Base-by-base conservation (phyloP, 2,113 vertebrate genomes). In the Zapornia atra region DNA sequence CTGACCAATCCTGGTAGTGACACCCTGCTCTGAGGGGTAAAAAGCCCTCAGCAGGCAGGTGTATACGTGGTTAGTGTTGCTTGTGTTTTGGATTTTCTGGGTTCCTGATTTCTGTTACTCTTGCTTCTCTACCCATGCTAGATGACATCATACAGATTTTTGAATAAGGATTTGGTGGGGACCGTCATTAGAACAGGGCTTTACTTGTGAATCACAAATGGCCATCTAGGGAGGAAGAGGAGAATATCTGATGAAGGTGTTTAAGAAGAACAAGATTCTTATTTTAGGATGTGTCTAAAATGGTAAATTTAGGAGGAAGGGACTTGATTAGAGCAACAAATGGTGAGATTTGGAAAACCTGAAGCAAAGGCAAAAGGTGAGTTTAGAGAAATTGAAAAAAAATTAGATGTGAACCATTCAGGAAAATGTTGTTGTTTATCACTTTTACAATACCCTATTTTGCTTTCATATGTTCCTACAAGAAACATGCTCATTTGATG, bases 11-110 rank as follows among this genome's bases (percentile, higher is more conserved):
- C 51, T 31, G 7, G 7, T 1, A 34, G 48, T 28, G 66, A 1
- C 4, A 9, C 6, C 16, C 20, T 29, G 5, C 12, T 64, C 53
- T 38, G 44, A 25, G 36, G 14, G 26, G 17, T 34, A n/a, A 36
- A 1, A 10, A 14, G 2, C 60, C 20, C 61, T 71, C 12, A 17
- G 51, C 33, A 48, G 65, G 34, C 25, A 51, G 68, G 42, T 15
- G 16, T 26, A 57, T 1, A 0, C 12, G 17, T 38, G 8, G n/a
- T 72, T n/a, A 11, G 21, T 6, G 15, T 38, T 82, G 57, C 60
- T 64, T 36, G 8, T 5, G 8, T 24, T 80, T 7, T 6, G 36
- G 8, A 18, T 40, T 24, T 86, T 6, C 46, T 53, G 56, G 10
- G 22, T 61, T 69, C 26, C 56, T 34, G 38, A 54, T 29, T 60